Conservation (phyloP, 2,888 invertebrate genomes). For the Cheilosia soror region DNA sequence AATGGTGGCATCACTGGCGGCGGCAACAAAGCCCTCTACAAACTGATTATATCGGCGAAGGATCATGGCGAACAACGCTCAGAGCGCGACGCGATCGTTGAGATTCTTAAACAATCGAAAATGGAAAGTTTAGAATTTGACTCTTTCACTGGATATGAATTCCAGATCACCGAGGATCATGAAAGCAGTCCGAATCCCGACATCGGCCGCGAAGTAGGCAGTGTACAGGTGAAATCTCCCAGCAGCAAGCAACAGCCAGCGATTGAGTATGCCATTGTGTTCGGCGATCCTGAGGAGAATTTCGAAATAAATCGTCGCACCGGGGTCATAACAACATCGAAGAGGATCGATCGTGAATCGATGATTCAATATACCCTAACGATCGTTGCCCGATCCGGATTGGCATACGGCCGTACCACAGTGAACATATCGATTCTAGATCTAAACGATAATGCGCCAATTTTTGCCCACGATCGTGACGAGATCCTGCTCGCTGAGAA, state of each 20-base stretch:
- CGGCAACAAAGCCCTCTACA: constrained; percentile 87
- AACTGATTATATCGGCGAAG: constrained; percentile 90
- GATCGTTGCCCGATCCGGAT: constrained; percentile 91
- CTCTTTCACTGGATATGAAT: constrained; percentile 90
- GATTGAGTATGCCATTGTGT: constrained; percentile 90
- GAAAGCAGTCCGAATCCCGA: constrained; percentile 86
- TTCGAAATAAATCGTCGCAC: constrained; percentile 92
- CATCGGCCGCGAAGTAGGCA: constrained; percentile 90
- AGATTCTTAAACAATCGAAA: constrained; percentile 90
- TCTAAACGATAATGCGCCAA: constrained; percentile 95
- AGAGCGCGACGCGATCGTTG: constrained; percentile 90
- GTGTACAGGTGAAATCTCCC: constrained; percentile 86
- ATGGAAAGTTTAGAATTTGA: constrained; percentile 91
- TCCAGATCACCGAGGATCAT: constrained; percentile 92
- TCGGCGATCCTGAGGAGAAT: constrained; percentile 90
- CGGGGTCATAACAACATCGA: constrained; percentile 91
- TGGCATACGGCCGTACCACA: constrained; percentile 90
- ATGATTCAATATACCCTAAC: constrained; percentile 90
- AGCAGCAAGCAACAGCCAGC: constrained; percentile 57
- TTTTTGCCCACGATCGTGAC: constrained; percentile 91
- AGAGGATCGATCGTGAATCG: constrained; percentile 93
- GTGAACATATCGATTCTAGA: constrained; percentile 93
- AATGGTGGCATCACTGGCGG: constrained; percentile 28
- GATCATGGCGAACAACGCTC: constrained; percentile 92
- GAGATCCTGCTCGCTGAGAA: constrained; percentile 93